phyloP scores from a whole-genome alignment of 2,888 invertebrate genomes.

The Drosophila emarginata region DNA sequence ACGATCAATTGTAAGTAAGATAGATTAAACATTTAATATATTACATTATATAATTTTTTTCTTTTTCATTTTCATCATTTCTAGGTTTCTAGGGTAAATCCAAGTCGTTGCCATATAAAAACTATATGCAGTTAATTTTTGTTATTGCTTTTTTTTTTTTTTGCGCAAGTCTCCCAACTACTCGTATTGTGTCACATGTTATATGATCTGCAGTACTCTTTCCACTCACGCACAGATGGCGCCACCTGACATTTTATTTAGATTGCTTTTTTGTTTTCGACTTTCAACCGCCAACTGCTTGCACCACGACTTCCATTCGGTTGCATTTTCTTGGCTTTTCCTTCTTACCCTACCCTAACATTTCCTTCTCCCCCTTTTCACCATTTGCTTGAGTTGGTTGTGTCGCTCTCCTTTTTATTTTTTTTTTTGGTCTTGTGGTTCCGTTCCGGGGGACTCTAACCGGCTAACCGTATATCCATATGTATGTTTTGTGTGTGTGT shows the following conservation, averaged over 20 bases:
- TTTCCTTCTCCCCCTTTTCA: constrained; percentile 1
- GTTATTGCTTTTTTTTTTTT: background rate
- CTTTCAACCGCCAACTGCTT: constrained; percentile 45
- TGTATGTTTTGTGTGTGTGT: background rate
- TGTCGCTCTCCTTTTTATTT: background rate
- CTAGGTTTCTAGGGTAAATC: background rate
- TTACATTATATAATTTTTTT: too few species aligned
- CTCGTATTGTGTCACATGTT: constrained; percentile 12
- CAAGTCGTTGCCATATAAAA: background rate
- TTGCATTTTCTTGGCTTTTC: constrained; percentile 57
- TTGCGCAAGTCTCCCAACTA: constrained; percentile 9
- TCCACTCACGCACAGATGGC: constrained; percentile 22
- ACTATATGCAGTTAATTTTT: constrained; percentile 5
- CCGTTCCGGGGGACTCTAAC: too few species aligned
- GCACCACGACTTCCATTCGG: constrained; percentile 38
- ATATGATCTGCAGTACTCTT: background rate
- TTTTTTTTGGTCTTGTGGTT: background rate
- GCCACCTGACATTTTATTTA: constrained; percentile 72
- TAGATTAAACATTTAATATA: too few species aligned
- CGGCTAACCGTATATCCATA: background rate
- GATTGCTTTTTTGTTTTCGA: constrained; percentile 60
- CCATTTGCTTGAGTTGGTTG: constrained; percentile 2
- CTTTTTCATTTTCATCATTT: too few species aligned
- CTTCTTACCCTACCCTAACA: background rate
- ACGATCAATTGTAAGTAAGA: too few species aligned